Percentiles rank a stretch among this genome's conserved stretches.
Evolutionary conservation across 2,113 vertebrate species (phyloP).

Genomic region (Melanostigma gelatinosum): DNA sequence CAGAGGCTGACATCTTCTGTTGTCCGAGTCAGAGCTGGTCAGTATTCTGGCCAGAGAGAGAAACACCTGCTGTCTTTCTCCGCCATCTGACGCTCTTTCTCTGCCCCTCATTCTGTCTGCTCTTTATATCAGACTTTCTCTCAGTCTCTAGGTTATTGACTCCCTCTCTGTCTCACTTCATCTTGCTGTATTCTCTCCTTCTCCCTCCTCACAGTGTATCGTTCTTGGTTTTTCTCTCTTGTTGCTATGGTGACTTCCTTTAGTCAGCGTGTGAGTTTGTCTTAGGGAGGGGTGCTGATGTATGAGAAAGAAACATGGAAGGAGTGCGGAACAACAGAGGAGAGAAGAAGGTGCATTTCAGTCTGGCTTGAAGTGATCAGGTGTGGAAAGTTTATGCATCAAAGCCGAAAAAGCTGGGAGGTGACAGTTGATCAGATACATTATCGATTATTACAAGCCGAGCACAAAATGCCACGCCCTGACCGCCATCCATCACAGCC

Average conservation of each 20-base stretch:
- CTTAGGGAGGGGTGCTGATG: conserved; percentile 74
- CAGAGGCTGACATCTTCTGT: conserved; percentile 66
- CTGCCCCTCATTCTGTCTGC: conserved; percentile 71
- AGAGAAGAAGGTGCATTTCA: conserved; percentile 30
- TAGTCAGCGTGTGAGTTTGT: conserved; percentile 69
- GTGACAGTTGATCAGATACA: background rate
- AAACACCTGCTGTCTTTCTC: conserved; percentile 67
- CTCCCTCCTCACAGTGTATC: conserved; percentile 59
- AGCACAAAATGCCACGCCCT: conserved; percentile 45
- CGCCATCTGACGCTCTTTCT: conserved; percentile 70
- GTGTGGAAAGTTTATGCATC: conserved; percentile 20
- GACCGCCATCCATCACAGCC: conserved; percentile 46
- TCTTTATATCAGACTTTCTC: conserved; percentile 66
- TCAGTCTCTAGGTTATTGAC: conserved; percentile 72
- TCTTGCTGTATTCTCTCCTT: conserved; percentile 61
- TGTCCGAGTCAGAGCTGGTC: conserved; percentile 62
- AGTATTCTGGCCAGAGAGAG: conserved; percentile 62
- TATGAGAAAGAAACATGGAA: conserved; percentile 61
- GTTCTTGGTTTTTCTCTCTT: conserved; percentile 67
- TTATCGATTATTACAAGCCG: conserved; percentile 16
- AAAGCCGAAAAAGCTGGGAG: conserved; percentile 1
- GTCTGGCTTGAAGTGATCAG: background rate
- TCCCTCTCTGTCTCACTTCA: conserved; percentile 57
- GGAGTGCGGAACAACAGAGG: conserved; percentile 27
- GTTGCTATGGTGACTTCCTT: conserved; percentile 80